phyloP scores from a whole-genome alignment of 2,888 invertebrate species.

The Rutpela maculata region DNA sequence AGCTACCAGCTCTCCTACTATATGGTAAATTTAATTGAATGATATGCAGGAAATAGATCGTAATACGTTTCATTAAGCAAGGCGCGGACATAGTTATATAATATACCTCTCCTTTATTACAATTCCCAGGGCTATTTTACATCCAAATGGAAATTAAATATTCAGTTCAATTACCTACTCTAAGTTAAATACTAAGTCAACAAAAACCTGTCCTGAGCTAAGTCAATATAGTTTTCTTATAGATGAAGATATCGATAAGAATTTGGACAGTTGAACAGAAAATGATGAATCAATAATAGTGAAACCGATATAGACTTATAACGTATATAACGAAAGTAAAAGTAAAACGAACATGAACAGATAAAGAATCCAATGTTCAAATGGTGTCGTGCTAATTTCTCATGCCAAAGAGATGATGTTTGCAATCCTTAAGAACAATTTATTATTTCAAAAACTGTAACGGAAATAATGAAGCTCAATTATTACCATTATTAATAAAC shows the following conservation, averaged over 20 bases:
- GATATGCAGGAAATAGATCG: neutral
- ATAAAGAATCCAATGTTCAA: neutral
- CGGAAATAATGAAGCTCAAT: too few species aligned
- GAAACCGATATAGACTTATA: neutral
- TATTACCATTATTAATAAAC: too few species aligned
- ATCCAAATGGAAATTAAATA: neutral
- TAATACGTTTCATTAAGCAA: neutral
- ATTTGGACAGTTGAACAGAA: neutral
- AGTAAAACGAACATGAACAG: neutral
- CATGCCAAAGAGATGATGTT: neutral
- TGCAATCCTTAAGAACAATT: neutral
- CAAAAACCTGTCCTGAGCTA: neutral
- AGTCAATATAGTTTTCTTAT: neutral
- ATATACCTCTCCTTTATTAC: neutral
- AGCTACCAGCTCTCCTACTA: too few species aligned
- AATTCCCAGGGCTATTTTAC: neutral
- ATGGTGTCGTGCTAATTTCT: neutral
- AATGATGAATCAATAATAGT: neutral
- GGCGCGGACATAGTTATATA: neutral
- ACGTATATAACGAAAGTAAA: neutral
- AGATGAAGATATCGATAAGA: neutral
- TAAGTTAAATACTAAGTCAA: neutral
- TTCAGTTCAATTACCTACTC: neutral
- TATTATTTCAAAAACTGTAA: neutral
- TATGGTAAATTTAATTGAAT: neutral